These are phyloP conservation scores for Triplophysa dalaica DNA, from an alignment of 2,113 vertebrate species.

Conservation along the genomic window DNA sequence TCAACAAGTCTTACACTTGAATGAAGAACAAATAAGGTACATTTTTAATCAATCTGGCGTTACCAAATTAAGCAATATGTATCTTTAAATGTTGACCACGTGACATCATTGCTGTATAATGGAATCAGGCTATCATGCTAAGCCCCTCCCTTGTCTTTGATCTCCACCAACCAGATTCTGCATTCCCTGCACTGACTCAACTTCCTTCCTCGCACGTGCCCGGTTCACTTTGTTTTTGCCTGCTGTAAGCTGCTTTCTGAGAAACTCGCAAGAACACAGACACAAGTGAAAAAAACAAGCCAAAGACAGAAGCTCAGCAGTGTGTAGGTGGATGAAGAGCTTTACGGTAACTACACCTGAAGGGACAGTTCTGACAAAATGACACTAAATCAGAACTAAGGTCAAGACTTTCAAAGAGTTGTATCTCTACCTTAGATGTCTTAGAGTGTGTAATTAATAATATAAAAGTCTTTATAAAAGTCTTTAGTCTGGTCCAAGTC, in stretches of 20 bases:
- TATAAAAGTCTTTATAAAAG: no score
- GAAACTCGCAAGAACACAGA: conserved; percentile 42
- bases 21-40: no score
- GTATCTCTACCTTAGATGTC: not conserved
- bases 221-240: conserved; percentile 56
- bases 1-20: no score
- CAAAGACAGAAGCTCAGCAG: not conserved
- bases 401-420: not conserved
- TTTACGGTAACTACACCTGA: not conserved
- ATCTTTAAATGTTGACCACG: conserved; percentile 8
- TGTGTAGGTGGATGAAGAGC: not conserved
- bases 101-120: not conserved
- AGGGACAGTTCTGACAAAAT: conserved; percentile 4
- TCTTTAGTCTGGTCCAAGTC: no score
- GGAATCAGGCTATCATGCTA: conserved; percentile 53
- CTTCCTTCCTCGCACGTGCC: conserved; percentile 72
- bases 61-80: not conserved
- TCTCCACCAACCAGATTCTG: conserved; percentile 34
- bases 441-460: no score
- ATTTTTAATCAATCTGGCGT: no score
- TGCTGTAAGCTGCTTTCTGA: conserved; percentile 50
- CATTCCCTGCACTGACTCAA: conserved; percentile 26
- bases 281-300: not conserved
- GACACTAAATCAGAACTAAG: not conserved
- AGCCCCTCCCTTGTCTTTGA: conserved; percentile 65